Percentiles rank a stretch among this genome's conserved stretches.
These are phyloP conservation scores for Archaeoteleia sp. DNA, from an alignment of 2,888 invertebrate genomes.

Conservation along the genomic window DNA sequence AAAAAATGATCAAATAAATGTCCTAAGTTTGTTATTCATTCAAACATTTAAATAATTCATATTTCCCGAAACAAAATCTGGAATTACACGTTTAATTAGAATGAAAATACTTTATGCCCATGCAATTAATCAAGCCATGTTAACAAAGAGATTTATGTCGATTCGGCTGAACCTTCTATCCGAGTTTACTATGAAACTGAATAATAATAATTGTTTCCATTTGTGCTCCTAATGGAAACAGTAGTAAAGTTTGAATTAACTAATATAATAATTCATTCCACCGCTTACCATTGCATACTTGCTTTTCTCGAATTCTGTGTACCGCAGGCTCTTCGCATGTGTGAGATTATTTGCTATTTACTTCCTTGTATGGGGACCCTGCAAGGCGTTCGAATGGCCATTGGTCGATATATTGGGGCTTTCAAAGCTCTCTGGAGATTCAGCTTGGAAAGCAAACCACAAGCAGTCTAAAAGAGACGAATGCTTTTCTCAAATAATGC, in stretches of 20 bases:
- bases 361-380: slow-evolving; percentile 23
- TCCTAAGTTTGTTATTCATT: too few species aligned
- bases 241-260: background rate
- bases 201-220: too few species aligned
- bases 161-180: too few species aligned
- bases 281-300: slow-evolving; percentile 9
- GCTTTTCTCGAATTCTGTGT: slow-evolving; percentile 2
- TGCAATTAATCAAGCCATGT: too few species aligned
- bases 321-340: slow-evolving; percentile 18
- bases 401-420: slow-evolving; percentile 45
- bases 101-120: too few species aligned
- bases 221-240: too few species aligned
- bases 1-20: too few species aligned
- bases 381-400: slow-evolving; percentile 43
- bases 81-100: too few species aligned
- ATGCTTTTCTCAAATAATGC: slow-evolving; percentile 48
- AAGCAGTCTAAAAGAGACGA: slow-evolving; percentile 43
- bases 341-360: slow-evolving; percentile 47
- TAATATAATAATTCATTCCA: slow-evolving; percentile 3
- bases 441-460: slow-evolving; percentile 43
- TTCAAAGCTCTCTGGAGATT: slow-evolving; percentile 41
- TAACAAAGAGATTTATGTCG: too few species aligned
- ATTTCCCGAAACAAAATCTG: too few species aligned
- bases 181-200: too few species aligned
- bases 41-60: too few species aligned